A percentile compares a stretch with the other conserved stretches of the same genome.
Conservation (phyloP, 2,888 invertebrate species). For the Nemotelus pantherinus region DNA sequence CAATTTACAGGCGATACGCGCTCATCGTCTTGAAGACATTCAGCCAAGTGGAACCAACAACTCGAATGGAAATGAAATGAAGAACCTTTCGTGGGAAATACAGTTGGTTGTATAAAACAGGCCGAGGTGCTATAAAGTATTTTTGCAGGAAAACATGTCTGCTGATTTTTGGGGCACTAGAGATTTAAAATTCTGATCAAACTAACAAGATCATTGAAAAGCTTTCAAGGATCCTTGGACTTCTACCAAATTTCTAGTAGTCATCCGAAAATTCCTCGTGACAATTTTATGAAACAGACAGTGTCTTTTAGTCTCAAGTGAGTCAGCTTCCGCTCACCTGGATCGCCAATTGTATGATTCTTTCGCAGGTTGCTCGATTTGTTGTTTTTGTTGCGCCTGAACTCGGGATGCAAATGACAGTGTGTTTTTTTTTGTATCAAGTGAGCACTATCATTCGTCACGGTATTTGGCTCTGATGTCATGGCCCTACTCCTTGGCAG, state of each 20-base stretch:
- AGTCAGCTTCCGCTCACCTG: slow-evolving; percentile 22
- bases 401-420: slow-evolving; percentile 15
- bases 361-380: not conserved
- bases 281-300: too few relatives aligned
- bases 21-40: slow-evolving; percentile 1
- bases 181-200: not conserved
- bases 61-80: too few relatives aligned
- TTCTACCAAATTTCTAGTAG: too few relatives aligned
- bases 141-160: not conserved
- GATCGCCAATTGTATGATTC: not conserved
- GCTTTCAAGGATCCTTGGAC: too few relatives aligned
- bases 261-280: too few relatives aligned
- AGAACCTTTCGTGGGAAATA: slow-evolving; percentile 9
- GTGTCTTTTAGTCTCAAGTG: not conserved
- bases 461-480: slow-evolving; percentile 10
- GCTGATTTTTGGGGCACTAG: not conserved
- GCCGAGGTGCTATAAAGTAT: too few relatives aligned
- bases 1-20: slow-evolving; percentile 31
- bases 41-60: slow-evolving; percentile 8
- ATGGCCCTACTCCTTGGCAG: not conserved
- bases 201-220: too few relatives aligned
- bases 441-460: slow-evolving; percentile 28
- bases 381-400: not conserved
- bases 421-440: not conserved
- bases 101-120: not conserved